Evolutionary conservation across 2,888 invertebrate species (phyloP).

Genomic region (Spodoptera picta): DNA sequence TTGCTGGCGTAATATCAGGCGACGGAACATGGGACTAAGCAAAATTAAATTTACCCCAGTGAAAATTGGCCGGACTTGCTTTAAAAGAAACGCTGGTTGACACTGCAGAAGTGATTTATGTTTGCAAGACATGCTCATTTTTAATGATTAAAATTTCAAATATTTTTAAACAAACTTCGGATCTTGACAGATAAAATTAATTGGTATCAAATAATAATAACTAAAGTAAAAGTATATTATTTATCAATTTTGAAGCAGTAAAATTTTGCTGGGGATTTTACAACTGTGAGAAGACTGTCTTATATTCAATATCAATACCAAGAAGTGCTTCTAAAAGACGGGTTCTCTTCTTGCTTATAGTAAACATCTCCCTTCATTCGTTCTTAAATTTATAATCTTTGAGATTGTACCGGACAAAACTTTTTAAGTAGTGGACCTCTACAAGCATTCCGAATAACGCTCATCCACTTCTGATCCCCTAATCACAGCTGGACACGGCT

Average conservation of each 20-base stretch:
- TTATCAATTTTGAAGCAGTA: too few relatives aligned
- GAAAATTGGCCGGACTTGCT: conserved; percentile 52
- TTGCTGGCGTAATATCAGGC: conserved; percentile 49
- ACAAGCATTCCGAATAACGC: conserved; percentile 54
- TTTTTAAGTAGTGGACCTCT: conserved; percentile 36
- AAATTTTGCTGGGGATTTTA: too few relatives aligned
- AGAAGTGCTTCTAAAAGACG: too few relatives aligned
- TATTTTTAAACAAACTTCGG: too few relatives aligned
- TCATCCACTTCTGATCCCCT: conserved; percentile 73
- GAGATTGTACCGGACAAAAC: conserved; percentile 27
- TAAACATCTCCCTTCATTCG: conserved; percentile 8
- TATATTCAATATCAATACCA: too few relatives aligned
- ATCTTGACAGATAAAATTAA: too few relatives aligned
- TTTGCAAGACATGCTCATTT: conserved; percentile 20
- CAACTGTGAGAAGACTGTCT: too few relatives aligned
- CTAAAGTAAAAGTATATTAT: too few relatives aligned
- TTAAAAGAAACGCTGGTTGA: conserved; percentile 48
- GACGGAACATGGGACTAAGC: conserved; percentile 57
- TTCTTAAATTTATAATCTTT: conserved; percentile 35
- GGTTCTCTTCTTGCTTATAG: too few relatives aligned
- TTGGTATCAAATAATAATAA: too few relatives aligned
- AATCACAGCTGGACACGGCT: conserved; percentile 83
- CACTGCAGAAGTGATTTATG: conserved; percentile 51
- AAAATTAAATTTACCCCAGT: conserved; percentile 59
- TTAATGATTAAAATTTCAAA: conserved; percentile 2